Base-by-base conservation (phyloP, 2,888 invertebrate genomes). In the Macaria notata region DNA sequence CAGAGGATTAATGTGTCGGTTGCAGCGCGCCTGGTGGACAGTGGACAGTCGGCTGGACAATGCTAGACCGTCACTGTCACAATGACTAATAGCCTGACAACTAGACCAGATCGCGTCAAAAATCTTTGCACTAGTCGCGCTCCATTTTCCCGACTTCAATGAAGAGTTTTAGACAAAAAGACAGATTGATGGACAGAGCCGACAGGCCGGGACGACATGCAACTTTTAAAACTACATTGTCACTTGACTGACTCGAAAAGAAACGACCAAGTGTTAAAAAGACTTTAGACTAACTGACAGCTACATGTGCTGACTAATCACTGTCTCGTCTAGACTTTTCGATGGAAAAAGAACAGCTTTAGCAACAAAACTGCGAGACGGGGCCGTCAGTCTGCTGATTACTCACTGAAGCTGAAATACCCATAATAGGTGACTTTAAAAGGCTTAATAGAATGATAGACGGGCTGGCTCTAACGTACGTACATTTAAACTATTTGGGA, bases 231-330 rank as follows among this genome's bases (percentile, higher is more conserved):
- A 61, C 61, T 60, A 65, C 65, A 64, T 58, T 73, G 71, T 75
- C 63, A 70, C 64, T 60, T 70, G 61, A 66, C 61, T 59, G 61
- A 65, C 62, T 66, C 48, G 44, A 72, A 76, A 73, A 71, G 72
- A 69, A 51, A 70, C 63, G 59, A 66, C 57, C 53, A 62, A 61
- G 64, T 54, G 59, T 70, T 36, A 70, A 73, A 78, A 78, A 78
- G 74, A 75, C 70, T 70, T 71, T 65, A 61, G 70, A 69, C 69
- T 66, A 63, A 56, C 62, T 65, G 75, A 74, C 75, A 72, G 61
- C 69, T 68, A 83, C 83, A 82, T 66, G 72, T 79, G 82, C 79
- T 75, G 72, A 75, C 80, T 84, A 84, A 83, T 81, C 81, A 74
- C 72, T 70, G 73, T 68, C 76, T 69, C 72, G 78, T 75, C 74